phyloP scores from a whole-genome alignment of 2,113 vertebrate genomes.

The Leptobrachium ailaonicum region DNA sequence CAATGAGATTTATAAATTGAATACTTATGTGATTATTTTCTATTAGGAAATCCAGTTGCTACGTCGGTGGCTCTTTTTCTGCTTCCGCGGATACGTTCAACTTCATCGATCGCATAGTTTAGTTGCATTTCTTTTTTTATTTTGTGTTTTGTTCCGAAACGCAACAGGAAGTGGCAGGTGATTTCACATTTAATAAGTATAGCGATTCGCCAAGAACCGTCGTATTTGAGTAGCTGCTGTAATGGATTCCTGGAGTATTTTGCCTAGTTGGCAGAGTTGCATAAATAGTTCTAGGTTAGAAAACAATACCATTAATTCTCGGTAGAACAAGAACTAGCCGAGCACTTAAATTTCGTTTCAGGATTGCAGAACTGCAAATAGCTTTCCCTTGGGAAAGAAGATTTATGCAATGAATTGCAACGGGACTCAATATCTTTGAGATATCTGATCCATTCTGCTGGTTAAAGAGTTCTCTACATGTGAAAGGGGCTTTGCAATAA shows the following conservation, averaged over 20 bases:
- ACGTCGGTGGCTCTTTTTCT: too few relatives aligned
- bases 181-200: not conserved
- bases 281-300: not conserved
- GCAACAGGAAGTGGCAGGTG: not conserved
- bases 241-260: not conserved
- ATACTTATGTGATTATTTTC: too few relatives aligned
- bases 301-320: not conserved
- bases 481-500: not conserved
- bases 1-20: too few relatives aligned
- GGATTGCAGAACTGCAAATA: conserved; percentile 1
- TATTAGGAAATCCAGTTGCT: too few relatives aligned
- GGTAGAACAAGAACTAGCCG: not conserved
- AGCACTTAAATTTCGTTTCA: conserved; percentile 7
- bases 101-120: too few relatives aligned
- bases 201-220: not conserved
- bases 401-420: conserved; percentile 18
- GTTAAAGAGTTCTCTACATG: not conserved
- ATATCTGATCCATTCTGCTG: not conserved
- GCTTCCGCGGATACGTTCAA: too few relatives aligned
- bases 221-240: not conserved
- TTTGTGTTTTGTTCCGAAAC: too few relatives aligned
- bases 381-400: conserved; percentile 8
- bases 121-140: too few relatives aligned
- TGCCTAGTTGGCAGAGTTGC: not conserved
- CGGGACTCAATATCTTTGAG: not conserved